phyloP scores from a whole-genome alignment of 2,888 invertebrate genomes.

The Archips crataeganus region DNA sequence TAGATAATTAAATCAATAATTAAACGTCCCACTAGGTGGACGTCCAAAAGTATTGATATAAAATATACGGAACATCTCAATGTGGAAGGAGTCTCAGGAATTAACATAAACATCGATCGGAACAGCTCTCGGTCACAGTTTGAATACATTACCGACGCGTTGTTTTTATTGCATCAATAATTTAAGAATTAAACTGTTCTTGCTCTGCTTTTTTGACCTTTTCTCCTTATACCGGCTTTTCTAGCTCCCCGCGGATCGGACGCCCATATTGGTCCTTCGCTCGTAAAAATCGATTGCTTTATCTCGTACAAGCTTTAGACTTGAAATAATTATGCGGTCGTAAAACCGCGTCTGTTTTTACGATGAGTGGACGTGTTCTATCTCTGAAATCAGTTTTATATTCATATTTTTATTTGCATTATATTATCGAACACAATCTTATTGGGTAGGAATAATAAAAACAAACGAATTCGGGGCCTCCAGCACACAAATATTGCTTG shows the following conservation, averaged over 20 bases:
- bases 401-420: constrained; percentile 39
- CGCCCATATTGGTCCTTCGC: constrained; percentile 53
- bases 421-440: constrained; percentile 32
- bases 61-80: constrained; percentile 75
- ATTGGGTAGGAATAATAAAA: constrained; percentile 19
- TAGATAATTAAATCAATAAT: constrained; percentile 40
- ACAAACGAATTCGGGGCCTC: background rate
- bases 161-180: constrained; percentile 77
- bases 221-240: constrained; percentile 49
- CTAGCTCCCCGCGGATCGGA: constrained; percentile 56
- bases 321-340: constrained; percentile 55
- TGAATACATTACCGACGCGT: constrained; percentile 74
- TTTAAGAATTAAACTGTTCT: constrained; percentile 75
- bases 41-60: constrained; percentile 59
- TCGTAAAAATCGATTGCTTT: constrained; percentile 73
- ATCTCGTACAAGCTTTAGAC: constrained; percentile 57
- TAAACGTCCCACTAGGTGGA: constrained; percentile 54
- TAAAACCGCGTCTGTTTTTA: constrained; percentile 48
- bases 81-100: constrained; percentile 64
- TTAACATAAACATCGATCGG: constrained; percentile 80
- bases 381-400: constrained; percentile 36
- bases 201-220: constrained; percentile 53
- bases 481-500: constrained; percentile 12
- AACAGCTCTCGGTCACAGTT: constrained; percentile 70
- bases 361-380: constrained; percentile 43